Evolutionary conservation across 2,113 vertebrate genomes (phyloP).

Genomic region (Hippolais icterina): DNA sequence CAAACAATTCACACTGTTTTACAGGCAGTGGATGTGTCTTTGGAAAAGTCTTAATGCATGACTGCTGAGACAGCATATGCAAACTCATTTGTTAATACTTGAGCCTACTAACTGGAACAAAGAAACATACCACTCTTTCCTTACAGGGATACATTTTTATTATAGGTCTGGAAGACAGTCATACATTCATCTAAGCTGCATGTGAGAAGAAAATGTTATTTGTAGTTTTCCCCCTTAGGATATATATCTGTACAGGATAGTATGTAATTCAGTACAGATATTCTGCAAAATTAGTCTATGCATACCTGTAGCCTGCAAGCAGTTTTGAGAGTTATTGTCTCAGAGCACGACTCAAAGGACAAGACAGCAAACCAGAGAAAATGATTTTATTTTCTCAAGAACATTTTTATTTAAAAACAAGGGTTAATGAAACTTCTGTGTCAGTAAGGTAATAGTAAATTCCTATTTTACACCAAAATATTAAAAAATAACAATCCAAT

Average conservation of each 20-base stretch:
- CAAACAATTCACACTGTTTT: neutral
- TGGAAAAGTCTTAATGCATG: neutral
- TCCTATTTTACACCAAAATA: conserved; percentile 54
- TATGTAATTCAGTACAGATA: neutral
- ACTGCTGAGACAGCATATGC: neutral
- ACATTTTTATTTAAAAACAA: conserved; percentile 4
- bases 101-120: neutral
- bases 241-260: neutral
- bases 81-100: neutral
- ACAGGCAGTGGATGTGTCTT: neutral
- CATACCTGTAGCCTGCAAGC: neutral
- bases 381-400: neutral
- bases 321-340: neutral
- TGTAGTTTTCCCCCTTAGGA: neutral
- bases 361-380: neutral
- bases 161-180: neutral
- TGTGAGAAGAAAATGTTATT: neutral
- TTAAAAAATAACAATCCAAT: conserved; percentile 36
- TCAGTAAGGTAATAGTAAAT: neutral
- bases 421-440: conserved; percentile 46
- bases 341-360: neutral
- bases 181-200: neutral
- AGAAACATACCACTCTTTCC: neutral
- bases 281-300: neutral
- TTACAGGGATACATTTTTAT: neutral